These are phyloP conservation scores for Charaxes varanes DNA, from an alignment of 1,140 invertebrate species.

Conservation along the genomic window DNA sequence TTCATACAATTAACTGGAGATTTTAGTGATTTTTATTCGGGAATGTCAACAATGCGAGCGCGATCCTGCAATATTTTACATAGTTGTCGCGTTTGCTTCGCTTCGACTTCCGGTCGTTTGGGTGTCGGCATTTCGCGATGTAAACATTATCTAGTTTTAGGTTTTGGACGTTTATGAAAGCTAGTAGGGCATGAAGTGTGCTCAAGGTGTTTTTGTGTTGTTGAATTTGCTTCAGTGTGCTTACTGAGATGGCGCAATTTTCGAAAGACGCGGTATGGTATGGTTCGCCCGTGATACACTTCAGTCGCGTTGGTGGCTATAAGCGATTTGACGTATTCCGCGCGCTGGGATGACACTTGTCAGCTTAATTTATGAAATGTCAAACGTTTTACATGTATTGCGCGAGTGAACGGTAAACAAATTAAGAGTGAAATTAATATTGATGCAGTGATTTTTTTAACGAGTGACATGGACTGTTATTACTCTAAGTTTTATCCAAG, in stretches of 20 bases:
- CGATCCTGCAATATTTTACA: constrained; percentile 87
- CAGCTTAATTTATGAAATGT: constrained; percentile 71
- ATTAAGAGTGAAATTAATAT: constrained; percentile 61
- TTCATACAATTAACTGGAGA: constrained; percentile 74
- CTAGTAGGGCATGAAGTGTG: constrained; percentile 64
- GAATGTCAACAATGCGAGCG: constrained; percentile 83
- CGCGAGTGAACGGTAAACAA: constrained; percentile 68
- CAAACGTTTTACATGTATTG: constrained; percentile 62
- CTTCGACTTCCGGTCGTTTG: constrained; percentile 75
- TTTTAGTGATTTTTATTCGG: constrained; percentile 76
- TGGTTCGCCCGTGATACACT: constrained; percentile 69
- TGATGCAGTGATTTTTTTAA: constrained; percentile 61
- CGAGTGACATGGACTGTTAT: constrained; percentile 72
- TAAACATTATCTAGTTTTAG: constrained; percentile 73
- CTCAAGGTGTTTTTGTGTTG: constrained; percentile 72
- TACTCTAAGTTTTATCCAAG: constrained; percentile 72
- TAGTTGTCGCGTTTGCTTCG: constrained; percentile 83
- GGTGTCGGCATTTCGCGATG: constrained; percentile 72
- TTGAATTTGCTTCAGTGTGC: constrained; percentile 69
- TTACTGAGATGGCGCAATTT: constrained; percentile 73
- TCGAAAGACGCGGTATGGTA: constrained; percentile 73
- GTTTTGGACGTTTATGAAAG: constrained; percentile 55
- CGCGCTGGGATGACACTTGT: constrained; percentile 70
- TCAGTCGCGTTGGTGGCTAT: constrained; percentile 71
- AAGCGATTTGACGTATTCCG: constrained; percentile 73